Evolutionary conservation across 1,140 invertebrate species (phyloP), one percentile per base, ranked within the genome.

Genomic region (Vanessa tameamea): DNA sequence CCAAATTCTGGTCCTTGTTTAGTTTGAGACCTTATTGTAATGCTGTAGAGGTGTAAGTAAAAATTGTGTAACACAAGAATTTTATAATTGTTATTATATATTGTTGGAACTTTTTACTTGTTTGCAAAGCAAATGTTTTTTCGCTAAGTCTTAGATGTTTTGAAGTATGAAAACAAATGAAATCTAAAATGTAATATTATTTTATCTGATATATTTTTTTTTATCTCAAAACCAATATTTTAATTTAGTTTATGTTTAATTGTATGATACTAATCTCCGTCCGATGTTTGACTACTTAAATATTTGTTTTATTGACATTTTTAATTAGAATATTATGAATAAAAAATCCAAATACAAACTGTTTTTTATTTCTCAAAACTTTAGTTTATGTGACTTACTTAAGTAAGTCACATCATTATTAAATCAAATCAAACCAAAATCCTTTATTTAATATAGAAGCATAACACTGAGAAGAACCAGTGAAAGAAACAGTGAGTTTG

Each of bases 1-100:
- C 82, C 82, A 85, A 79, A 72, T 69, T 83, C 82, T 85, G 82
- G 82, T 85, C 83, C 64, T 26, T 47, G 57, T 66, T 72, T 59
- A 57, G 23, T 72, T 72, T 43, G 9, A 48, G 64, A 66, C 43
- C 71, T 65, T 72, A 37, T 37, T 37, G 26, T 61, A 63, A 47
- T 16, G 50, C 61, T 14, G 15, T 71, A 71, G 69, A 43, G n/a
- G 51, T n/a, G 3, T 68, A 68, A 68, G 47, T 23, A 53, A 50
- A 47, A 69, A 64, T 53, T 71, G 43, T 55, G 51, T 47, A 47
- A 68, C 59, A 68, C 31, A 50, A 67, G 65, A 47, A 48, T 65
- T 65, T 72, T 72, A 72, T 72, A 59, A 72, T 72, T 72, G 70
- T 72, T 72, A 64, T 66, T 72, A 47, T 69, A 11, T 57, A 69